Conservation (phyloP, 2,888 invertebrate genomes). For the Synergus japonicus region DNA sequence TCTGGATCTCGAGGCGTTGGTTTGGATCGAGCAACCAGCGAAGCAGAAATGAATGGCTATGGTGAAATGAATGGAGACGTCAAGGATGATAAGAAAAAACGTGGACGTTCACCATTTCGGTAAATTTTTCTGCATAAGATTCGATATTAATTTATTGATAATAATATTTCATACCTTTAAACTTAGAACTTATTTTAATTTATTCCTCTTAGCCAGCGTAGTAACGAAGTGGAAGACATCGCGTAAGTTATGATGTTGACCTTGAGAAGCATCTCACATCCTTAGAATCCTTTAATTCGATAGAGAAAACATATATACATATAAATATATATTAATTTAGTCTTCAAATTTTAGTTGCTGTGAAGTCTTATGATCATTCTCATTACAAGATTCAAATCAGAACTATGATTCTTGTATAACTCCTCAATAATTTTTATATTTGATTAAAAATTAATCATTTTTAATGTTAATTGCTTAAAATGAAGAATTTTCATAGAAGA, state of each 20-base stretch:
- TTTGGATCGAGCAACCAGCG: slow-evolving; percentile 87
- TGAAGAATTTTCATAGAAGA: slow-evolving; percentile 43
- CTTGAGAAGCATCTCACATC: slow-evolving; percentile 18
- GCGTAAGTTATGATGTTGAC: slow-evolving; percentile 66
- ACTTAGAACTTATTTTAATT: slow-evolving; percentile 11
- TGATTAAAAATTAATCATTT: not conserved
- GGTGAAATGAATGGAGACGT: slow-evolving; percentile 82
- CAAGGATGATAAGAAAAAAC: slow-evolving; percentile 86
- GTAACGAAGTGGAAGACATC: slow-evolving; percentile 71
- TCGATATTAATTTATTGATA: not conserved
- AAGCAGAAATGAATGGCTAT: slow-evolving; percentile 86
- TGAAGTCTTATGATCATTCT: not conserved
- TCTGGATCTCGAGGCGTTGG: slow-evolving; percentile 68
- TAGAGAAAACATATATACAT: not conserved
- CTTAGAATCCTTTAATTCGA: not conserved
- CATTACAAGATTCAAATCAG: slow-evolving; percentile 15
- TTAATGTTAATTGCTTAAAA: slow-evolving; percentile 21
- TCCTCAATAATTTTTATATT: not conserved
- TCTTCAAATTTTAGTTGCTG: not conserved
- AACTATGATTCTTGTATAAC: not conserved
- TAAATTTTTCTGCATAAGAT: slow-evolving; percentile 71
- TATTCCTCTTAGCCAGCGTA: slow-evolving; percentile 69
- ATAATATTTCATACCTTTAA: slow-evolving; percentile 2
- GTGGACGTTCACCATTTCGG: slow-evolving; percentile 95
- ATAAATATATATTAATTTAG: not conserved